phyloP scores from a whole-genome alignment of 1,140 invertebrate genomes.

The Dendrolimus kikuchii region DNA sequence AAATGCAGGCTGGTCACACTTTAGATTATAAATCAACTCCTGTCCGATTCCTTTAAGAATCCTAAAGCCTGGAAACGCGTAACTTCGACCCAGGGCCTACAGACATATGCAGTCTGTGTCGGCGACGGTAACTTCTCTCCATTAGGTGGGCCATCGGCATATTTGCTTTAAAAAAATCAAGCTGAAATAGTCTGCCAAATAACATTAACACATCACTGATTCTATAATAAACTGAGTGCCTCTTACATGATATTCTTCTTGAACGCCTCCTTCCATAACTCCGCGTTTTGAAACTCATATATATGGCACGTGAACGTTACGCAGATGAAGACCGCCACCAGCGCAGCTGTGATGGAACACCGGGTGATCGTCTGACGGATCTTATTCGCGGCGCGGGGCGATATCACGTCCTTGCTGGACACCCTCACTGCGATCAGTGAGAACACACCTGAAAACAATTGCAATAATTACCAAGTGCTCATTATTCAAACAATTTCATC shows the following conservation, averaged over 20 bases:
- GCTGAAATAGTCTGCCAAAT: no score
- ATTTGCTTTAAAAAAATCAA: not conserved
- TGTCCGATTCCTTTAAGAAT: no score
- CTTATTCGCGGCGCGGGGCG: slow-evolving; percentile 84
- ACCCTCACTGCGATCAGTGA: slow-evolving; percentile 85
- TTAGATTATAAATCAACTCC: no score
- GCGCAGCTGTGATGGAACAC: slow-evolving; percentile 82
- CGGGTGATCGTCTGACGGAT: slow-evolving; percentile 88
- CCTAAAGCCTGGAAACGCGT: no score
- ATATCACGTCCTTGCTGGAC: slow-evolving; percentile 86
- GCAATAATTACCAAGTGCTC: no score
- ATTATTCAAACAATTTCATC: no score
- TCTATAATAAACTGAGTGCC: not conserved
- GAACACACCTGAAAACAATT: slow-evolving; percentile 74
- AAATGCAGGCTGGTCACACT: no score
- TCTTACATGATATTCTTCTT: slow-evolving; percentile 87
- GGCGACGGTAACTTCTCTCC: no score
- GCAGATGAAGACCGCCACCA: slow-evolving; percentile 83
- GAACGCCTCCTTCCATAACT: slow-evolving; percentile 83
- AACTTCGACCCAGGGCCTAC: no score
- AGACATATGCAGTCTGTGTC: no score
- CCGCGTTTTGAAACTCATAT: slow-evolving; percentile 83
- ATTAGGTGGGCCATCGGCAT: no score
- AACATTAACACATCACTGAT: no score
- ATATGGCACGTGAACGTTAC: slow-evolving; percentile 86